Evolutionary conservation across 1,140 invertebrate genomes (phyloP).

Genomic region (Aphis craccivora): DNA sequence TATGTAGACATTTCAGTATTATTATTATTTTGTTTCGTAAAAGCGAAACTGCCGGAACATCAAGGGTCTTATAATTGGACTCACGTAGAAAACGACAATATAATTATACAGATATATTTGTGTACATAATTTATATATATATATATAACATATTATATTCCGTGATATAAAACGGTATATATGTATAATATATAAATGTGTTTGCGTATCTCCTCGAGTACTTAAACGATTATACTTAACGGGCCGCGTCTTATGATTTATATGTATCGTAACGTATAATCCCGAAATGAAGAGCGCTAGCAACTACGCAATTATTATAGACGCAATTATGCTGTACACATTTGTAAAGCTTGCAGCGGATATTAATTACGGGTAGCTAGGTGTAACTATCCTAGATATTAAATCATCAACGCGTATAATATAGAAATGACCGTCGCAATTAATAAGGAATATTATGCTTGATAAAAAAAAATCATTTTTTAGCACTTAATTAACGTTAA

Average conservation of each 20-base stretch:
- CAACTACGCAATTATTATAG: background rate
- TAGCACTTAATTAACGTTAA: background rate
- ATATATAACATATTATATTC: background rate
- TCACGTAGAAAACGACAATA: background rate
- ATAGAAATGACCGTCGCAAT: background rate
- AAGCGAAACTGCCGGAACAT: background rate
- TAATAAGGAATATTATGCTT: background rate
- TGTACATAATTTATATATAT: no score
- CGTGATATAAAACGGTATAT: background rate
- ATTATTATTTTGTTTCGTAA: background rate
- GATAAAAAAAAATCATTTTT: background rate
- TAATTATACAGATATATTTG: background rate
- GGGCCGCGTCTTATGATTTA: background rate
- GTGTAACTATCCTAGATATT: background rate
- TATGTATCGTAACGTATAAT: conserved; percentile 1
- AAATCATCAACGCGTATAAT: background rate
- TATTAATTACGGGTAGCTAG: conserved; percentile 4
- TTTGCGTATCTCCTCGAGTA: background rate
- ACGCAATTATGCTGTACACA: background rate
- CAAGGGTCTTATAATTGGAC: background rate
- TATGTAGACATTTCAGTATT: background rate
- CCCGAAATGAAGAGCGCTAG: background rate
- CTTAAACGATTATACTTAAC: background rate
- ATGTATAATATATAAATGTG: background rate
- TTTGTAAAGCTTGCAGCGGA: background rate